phyloP scores from a whole-genome alignment of 2,113 vertebrate species.

The Aplodontia rufa region DNA sequence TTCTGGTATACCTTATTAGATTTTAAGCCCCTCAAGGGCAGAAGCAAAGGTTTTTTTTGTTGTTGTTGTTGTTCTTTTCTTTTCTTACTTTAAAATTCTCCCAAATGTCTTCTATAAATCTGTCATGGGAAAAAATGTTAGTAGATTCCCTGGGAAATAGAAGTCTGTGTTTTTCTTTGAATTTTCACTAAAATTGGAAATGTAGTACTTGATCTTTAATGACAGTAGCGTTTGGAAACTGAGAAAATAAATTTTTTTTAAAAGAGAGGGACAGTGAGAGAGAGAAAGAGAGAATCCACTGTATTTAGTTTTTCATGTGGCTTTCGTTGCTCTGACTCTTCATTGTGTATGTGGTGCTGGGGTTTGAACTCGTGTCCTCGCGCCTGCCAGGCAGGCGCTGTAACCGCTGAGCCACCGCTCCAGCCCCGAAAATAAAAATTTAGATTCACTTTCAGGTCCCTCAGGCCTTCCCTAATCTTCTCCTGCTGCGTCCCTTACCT shows the following conservation, averaged over 20 bases:
- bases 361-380: too few species aligned
- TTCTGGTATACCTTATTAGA: background rate
- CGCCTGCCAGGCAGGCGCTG: too few species aligned
- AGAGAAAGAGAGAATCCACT: too few species aligned
- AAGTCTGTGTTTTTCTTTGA: slow-evolving; percentile 35
- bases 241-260: too few species aligned
- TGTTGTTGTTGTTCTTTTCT: background rate
- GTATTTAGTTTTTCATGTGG: too few species aligned
- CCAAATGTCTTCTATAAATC: slow-evolving; percentile 50
- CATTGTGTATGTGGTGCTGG: too few species aligned
- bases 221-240: slow-evolving; percentile 53
- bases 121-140: background rate
- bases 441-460: background rate
- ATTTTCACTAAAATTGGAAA: slow-evolving; percentile 42
- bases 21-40: background rate
- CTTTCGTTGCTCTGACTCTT: too few species aligned
- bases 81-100: background rate
- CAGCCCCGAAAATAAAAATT: too few species aligned
- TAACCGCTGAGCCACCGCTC: too few species aligned
- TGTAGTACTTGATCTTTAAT: slow-evolving; percentile 36
- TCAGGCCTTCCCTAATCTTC: background rate
- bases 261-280: too few species aligned
- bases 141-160: background rate
- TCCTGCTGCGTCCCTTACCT: background rate
- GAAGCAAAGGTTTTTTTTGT: slow-evolving; percentile 31